Evolutionary conservation across 2,113 vertebrate genomes (phyloP).

Genomic region (Vulpes lagopus): DNA sequence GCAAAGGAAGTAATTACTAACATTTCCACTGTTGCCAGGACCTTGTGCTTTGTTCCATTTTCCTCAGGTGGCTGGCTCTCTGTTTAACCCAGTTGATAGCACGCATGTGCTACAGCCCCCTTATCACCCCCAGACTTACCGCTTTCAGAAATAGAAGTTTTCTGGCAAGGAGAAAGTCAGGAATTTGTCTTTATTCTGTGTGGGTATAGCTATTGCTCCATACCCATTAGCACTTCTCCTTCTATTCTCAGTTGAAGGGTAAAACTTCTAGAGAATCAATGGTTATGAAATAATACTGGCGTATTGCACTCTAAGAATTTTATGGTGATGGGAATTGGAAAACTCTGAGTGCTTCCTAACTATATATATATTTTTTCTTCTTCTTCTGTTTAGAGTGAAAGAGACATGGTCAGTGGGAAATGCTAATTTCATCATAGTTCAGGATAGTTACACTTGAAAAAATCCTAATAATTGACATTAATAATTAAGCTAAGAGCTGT

Average conservation of each 20-base stretch:
- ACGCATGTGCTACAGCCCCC: rapidly evolving
- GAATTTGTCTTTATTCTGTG: background rate
- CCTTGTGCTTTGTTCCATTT: background rate
- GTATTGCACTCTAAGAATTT: background rate
- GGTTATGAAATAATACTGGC: background rate
- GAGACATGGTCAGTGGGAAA: conserved; percentile 4
- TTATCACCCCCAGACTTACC: no score
- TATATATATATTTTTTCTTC: background rate
- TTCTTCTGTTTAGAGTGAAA: background rate
- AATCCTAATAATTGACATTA: background rate
- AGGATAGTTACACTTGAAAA: conserved; percentile 17
- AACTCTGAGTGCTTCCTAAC: background rate
- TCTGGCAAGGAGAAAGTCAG: background rate
- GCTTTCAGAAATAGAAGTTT: background rate
- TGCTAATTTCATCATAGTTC: background rate
- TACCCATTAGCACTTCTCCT: background rate
- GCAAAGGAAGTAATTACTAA: no score
- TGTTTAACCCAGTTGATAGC: rapidly evolving
- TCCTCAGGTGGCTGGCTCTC: background rate
- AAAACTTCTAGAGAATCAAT: background rate
- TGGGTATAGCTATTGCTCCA: background rate
- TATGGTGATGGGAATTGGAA: background rate
- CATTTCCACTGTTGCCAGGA: background rate
- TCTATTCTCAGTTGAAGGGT: background rate
- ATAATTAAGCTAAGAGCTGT: background rate